Base-by-base conservation (phyloP, 1,140 invertebrate species). In the Hypsibius dujardini region DNA sequence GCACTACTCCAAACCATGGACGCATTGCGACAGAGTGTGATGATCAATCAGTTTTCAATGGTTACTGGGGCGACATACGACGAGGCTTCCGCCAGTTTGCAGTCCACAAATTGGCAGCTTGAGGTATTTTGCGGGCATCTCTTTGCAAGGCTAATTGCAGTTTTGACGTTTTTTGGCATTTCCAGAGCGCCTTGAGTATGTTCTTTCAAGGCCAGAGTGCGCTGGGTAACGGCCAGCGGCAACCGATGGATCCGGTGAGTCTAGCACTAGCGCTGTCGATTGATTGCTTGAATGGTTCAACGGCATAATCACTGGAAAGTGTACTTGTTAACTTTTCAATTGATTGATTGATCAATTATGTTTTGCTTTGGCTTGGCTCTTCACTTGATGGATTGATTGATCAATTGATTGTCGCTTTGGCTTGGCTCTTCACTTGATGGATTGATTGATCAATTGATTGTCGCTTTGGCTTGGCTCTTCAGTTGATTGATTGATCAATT, bases 201-300 rank as follows among this genome's bases (percentile, higher is more conserved):
- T 94, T 93, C 83, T 92, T 92, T 79, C 90, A 92, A 89, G 90
- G 92, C 81, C 87, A 89, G 73, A 85, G 88, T 47, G 84, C 90
- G 75, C 87, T 88, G 59, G 84, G 84, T 46, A 88, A 87, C 79
- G 84, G 86, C 72, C 86, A 87, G 70, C 78, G 80, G 81, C 85
- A 86, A 75, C 84, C 86, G 74, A 84, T 85, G 71, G 83, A 72
- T 70, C 71, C 71, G 67, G 71, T 72, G 67, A 72, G 71, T 71
- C 15, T 1, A 3, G 59, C 28, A 28, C 28, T 28, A 28, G 28
- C 28, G 28, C 28, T 28, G 28, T 28, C 28, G 28, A 28, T 28
- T 28, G 28, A 28, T 28, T 28, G 28, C 28, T 28, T 28, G 28
- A 28, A 28, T 28, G 28, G 28, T 28, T 28, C 28, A 28, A 28